Conservation (phyloP, 2,888 invertebrate genomes). For the Autographa pulchrina region DNA sequence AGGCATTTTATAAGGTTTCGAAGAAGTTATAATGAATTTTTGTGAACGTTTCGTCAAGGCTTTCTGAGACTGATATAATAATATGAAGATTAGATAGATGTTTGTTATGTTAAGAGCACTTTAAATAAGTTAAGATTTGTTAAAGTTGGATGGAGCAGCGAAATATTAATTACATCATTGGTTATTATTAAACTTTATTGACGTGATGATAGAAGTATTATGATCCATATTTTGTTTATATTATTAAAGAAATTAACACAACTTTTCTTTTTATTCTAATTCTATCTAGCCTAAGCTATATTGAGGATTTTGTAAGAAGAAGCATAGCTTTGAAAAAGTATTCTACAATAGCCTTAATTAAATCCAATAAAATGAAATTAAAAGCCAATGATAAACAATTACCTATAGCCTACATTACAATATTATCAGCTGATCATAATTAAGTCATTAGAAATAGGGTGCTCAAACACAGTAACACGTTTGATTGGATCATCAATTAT, state of each 20-base stretch:
- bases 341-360: not conserved
- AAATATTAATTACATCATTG: too few relatives aligned
- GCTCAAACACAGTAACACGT: conserved; percentile 39
- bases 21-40: conserved; percentile 63
- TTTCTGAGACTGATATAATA: conserved; percentile 48
- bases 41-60: conserved; percentile 62
- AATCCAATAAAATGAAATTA: not conserved
- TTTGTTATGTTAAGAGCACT: conserved; percentile 33
- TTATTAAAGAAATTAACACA: too few relatives aligned
- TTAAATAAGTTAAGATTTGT: not conserved
- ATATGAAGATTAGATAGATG: conserved; percentile 53
- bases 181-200: too few relatives aligned
- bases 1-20: conserved; percentile 67
- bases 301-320: too few relatives aligned
- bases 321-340: too few relatives aligned
- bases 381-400: too few relatives aligned
- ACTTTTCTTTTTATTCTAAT: too few relatives aligned
- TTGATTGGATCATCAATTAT: conserved; percentile 44
- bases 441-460: conserved; percentile 18
- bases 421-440: conserved; percentile 14
- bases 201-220: too few relatives aligned
- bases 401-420: not conserved
- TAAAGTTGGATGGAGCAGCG: not conserved
- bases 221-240: too few relatives aligned
- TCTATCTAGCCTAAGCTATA: too few relatives aligned